Base-by-base conservation (phyloP, 2,888 invertebrate species). In the Girardia tigrina region DNA sequence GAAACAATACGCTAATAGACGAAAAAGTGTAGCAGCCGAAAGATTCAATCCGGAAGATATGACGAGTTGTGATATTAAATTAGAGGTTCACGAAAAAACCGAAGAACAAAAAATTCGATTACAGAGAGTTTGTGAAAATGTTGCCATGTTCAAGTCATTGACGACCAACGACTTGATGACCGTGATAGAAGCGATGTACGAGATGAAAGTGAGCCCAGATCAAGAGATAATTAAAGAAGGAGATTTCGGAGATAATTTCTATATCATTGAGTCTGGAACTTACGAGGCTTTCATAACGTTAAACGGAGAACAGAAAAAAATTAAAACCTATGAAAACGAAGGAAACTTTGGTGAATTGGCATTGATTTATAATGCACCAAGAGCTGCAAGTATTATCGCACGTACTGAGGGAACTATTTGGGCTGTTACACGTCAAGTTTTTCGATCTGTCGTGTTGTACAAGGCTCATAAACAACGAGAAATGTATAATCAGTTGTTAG, bases 381-480 rank as follows among this genome's bases (percentile, higher is more conserved):
- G 89, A 79, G 94, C 95, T 77, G 95, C 95, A 79, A 92, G 92
- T 28, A 91, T 95, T 79, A 91, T 84, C 56, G 85, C 86, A 28
- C 82, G 81, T 23, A 88, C 90, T 4, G 87, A 88, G 29, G 95
- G 95, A 77, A 89, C 90, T 69, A 88, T 97, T n/a, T 97, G 95
- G 95, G 94, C 95, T n/a, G 92, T 95, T 94, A 94, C 94, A 86
- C 89, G 95, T 78, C 90, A 90, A 85, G 94, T 94, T 78, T 95
- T 95, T 88, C 89, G 94, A 81, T 90, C 93, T 83, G 95, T 97
- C 82, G 88, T 95, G 80, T 88, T 97, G 80, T 94, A 94, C 88
- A 92, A 91, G 82, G 95, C 95, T 79, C 94, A 92, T 87, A 92
- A 90, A 86, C 95, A 95, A 86, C 89, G 95, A 87, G 93, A 94